phyloP scores from a whole-genome alignment of 2,797 vertebrate genomes.

The Phrynocephalus guinanensis region DNA sequence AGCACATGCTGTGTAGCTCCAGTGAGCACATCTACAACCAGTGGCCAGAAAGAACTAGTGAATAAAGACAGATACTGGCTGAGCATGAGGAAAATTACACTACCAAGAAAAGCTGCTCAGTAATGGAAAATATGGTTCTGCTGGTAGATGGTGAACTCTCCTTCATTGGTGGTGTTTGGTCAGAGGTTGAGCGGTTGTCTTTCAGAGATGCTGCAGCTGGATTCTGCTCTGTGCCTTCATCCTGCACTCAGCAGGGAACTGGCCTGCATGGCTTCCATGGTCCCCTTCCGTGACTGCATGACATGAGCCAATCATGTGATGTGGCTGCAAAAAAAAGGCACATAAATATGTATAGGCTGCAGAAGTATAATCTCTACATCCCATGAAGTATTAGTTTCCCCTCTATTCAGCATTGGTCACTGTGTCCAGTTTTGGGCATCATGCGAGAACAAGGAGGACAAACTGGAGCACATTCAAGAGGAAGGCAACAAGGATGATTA shows the following conservation, averaged over 20 bases:
- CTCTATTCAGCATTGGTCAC: too few species aligned
- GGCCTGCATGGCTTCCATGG: neutral
- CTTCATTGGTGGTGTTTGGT: neutral
- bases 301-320: too few species aligned
- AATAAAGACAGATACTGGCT: neutral
- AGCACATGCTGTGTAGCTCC: neutral
- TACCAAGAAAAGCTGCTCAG: neutral
- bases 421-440: too few species aligned
- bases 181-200: neutral
- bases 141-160: neutral
- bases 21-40: neutral
- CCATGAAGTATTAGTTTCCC: too few species aligned
- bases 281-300: too few species aligned
- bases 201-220: neutral
- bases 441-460: too few species aligned
- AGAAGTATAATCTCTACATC: too few species aligned
- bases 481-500: neutral
- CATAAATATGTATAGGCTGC: too few species aligned
- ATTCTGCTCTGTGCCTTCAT: neutral
- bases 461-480: too few species aligned
- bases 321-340: too few species aligned
- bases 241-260: neutral
- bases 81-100: neutral
- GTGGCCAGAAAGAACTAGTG: neutral
- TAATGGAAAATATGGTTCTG: neutral